Evolutionary conservation across 2,888 invertebrate genomes (phyloP).

Genomic region (Busseola fusca): DNA sequence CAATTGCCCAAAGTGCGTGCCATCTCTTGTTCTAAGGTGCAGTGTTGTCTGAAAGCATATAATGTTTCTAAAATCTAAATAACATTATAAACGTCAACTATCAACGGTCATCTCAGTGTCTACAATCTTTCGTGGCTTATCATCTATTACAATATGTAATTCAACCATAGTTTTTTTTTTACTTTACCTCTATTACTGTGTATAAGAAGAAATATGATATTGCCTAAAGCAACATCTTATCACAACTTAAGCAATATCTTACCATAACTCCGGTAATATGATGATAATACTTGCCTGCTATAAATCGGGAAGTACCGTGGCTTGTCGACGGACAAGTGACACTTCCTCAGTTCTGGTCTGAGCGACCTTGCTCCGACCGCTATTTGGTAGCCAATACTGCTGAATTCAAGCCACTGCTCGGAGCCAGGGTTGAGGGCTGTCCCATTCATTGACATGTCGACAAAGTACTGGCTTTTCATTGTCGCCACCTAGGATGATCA

Average conservation of each 20-base stretch:
- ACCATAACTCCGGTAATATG: background rate
- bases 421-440: slow-evolving; percentile 73
- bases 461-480: slow-evolving; percentile 67
- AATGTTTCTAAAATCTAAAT: background rate
- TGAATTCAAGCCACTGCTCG: slow-evolving; percentile 74
- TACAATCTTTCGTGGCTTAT: background rate
- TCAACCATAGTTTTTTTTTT: too few species aligned
- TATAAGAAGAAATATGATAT: background rate
- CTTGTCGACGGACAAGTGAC: slow-evolving; percentile 63
- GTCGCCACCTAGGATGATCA: slow-evolving; percentile 66
- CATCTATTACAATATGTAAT: background rate
- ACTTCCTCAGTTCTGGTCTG: slow-evolving; percentile 66
- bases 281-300: slow-evolving; percentile 32
- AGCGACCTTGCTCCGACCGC: slow-evolving; percentile 64
- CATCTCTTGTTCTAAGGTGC: slow-evolving; percentile 76
- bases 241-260: background rate
- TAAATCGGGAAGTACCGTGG: slow-evolving; percentile 70
- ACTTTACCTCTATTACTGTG: background rate
- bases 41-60: slow-evolving; percentile 65
- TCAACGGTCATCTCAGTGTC: background rate
- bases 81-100: background rate
- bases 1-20: slow-evolving; percentile 65
- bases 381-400: slow-evolving; percentile 61
- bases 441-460: slow-evolving; percentile 75
- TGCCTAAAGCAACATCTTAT: background rate